Percentiles rank a stretch among this genome's conserved stretches.
Evolutionary conservation across 2,113 vertebrate species (phyloP).

Genomic region (Dicrurus megarhynchus): DNA sequence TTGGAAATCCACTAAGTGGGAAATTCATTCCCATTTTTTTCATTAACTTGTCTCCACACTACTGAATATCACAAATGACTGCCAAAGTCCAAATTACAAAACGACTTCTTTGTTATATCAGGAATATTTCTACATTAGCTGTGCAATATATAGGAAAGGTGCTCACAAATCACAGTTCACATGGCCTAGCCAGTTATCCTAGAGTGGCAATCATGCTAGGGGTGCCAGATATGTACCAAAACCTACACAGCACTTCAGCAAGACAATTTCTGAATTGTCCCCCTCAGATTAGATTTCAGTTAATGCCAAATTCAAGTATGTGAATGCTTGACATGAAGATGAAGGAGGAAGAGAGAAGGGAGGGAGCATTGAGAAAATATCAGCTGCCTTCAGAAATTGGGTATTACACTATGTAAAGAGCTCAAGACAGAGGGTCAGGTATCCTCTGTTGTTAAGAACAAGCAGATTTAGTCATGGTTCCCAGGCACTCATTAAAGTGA

Average conservation of each 20-base stretch:
- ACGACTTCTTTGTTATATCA: neutral
- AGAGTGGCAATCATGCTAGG: neutral
- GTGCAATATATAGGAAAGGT: neutral
- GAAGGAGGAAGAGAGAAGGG: neutral
- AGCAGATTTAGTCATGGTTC: slow-evolving; percentile 31
- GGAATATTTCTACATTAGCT: neutral
- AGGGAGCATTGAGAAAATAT: neutral
- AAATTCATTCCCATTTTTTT: neutral
- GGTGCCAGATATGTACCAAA: neutral
- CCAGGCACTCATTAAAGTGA: neutral
- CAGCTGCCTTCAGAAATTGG: slow-evolving; percentile 6
- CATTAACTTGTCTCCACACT: neutral
- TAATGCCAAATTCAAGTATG: neutral
- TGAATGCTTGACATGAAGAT: neutral
- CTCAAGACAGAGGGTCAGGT: neutral
- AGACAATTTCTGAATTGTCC: neutral
- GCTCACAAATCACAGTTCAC: neutral
- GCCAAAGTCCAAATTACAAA: neutral
- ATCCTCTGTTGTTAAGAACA: slow-evolving; percentile 5
- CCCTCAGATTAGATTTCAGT: neutral
- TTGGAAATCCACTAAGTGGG: neutral
- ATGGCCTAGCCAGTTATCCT: neutral
- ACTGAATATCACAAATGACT: neutral
- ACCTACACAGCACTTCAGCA: neutral
- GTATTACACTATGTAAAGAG: neutral